These are phyloP conservation scores for Phortica magna DNA, from an alignment of 2,888 invertebrate species.

Conservation along the genomic window DNA sequence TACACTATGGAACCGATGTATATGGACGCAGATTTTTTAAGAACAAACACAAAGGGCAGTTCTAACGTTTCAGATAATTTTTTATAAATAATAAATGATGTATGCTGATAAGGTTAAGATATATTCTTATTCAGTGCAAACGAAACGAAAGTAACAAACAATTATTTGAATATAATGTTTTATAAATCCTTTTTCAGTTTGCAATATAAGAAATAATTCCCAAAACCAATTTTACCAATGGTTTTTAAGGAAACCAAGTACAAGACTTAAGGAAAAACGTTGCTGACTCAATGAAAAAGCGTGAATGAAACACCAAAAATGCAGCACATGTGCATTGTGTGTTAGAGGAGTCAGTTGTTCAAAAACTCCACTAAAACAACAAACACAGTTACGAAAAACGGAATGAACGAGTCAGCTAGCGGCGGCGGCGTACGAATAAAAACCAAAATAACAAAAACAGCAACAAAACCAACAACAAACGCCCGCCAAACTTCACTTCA, in stretches of 20 bases:
- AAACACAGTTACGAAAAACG: slow-evolving; percentile 41
- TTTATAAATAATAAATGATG: no score
- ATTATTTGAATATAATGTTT: no score
- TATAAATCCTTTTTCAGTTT: no score
- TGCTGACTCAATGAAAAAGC: slow-evolving; percentile 47
- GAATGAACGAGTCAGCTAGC: slow-evolving; percentile 47
- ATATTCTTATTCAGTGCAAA: no score
- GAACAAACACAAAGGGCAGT: no score
- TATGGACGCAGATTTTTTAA: no score
- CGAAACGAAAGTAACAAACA: no score
- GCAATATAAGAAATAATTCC: background rate
- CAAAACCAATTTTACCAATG: slow-evolving; percentile 4
- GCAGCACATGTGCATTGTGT: slow-evolving; percentile 34
- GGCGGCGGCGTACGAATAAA: slow-evolving; percentile 21
- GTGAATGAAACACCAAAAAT: slow-evolving; percentile 9
- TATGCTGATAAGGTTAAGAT: no score
- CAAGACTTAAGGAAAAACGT: background rate
- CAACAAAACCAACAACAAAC: slow-evolving; percentile 50
- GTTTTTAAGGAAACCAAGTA: no score
- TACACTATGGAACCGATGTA: slow-evolving; percentile 78
- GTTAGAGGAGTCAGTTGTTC: slow-evolving; percentile 47
- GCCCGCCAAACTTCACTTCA: slow-evolving; percentile 64
- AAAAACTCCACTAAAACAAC: slow-evolving; percentile 59
- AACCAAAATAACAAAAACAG: slow-evolving; percentile 35
- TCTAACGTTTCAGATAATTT: no score